Conservation (phyloP, 2,113 vertebrate genomes). For the Neoarius graeffei region DNA sequence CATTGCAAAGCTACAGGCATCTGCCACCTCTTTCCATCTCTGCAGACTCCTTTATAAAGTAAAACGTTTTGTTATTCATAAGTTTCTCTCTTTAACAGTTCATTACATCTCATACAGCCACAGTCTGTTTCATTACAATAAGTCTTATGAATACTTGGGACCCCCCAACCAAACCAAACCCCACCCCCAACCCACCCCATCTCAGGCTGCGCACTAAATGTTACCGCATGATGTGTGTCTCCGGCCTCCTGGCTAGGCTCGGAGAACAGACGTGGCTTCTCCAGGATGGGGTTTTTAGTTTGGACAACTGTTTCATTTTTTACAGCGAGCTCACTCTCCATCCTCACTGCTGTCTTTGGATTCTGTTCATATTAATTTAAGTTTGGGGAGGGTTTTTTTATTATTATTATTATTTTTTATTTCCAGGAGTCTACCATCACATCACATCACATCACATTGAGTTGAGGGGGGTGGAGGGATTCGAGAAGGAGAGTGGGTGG, state of each 20-base stretch:
- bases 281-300: slow-evolving; percentile 29
- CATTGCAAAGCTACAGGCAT: slow-evolving; percentile 34
- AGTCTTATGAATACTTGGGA: slow-evolving; percentile 46
- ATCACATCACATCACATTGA: neutral
- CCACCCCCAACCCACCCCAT: slow-evolving; percentile 14
- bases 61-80: neutral
- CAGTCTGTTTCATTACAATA: slow-evolving; percentile 30
- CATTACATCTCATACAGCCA: slow-evolving; percentile 2
- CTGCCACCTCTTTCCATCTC: slow-evolving; percentile 32
- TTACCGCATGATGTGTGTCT: slow-evolving; percentile 53
- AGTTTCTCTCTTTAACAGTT: slow-evolving; percentile 37
- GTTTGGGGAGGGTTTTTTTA: neutral
- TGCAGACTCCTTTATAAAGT: neutral
- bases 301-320: slow-evolving; percentile 37
- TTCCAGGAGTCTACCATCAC: slow-evolving; percentile 20
- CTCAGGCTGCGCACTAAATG: neutral
- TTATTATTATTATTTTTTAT: neutral
- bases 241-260: slow-evolving; percentile 34
- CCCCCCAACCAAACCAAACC: neutral
- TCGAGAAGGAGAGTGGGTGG: neutral
- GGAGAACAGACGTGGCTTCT: slow-evolving; percentile 39
- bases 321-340: neutral
- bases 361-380: slow-evolving; percentile 32
- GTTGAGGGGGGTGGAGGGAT: neutral
- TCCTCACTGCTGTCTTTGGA: slow-evolving; percentile 19